These are phyloP conservation scores for Morone chrysops DNA, from an alignment of 2,113 vertebrate genomes.

Conservation along the genomic window DNA sequence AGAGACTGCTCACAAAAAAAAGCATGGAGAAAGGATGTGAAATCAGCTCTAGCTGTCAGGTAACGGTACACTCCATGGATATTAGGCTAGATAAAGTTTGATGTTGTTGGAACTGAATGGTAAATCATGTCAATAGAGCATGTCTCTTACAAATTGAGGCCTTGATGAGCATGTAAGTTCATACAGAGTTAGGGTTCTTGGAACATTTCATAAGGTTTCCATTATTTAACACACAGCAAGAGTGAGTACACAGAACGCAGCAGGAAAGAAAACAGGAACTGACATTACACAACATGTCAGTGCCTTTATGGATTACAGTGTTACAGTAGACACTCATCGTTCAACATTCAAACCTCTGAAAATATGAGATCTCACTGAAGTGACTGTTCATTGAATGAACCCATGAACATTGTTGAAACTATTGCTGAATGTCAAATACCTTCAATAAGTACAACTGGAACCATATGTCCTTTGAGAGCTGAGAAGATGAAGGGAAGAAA, in stretches of 20 bases:
- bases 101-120: neutral
- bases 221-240: neutral
- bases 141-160: slow-evolving; percentile 17
- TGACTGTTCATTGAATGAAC: slow-evolving; percentile 9
- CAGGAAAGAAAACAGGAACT: slow-evolving; percentile 15
- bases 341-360: slow-evolving; percentile 21
- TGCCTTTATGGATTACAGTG: slow-evolving; percentile 5
- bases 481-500: too few relatives aligned
- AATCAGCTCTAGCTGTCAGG: slow-evolving; percentile 23
- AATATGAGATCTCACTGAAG: slow-evolving; percentile 4
- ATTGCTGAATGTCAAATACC: slow-evolving; percentile 33
- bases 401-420: neutral
- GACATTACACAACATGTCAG: slow-evolving; percentile 7
- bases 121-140: slow-evolving; percentile 16
- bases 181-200: slow-evolving; percentile 7
- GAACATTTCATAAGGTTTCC: slow-evolving; percentile 21
- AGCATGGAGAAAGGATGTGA: slow-evolving; percentile 29
- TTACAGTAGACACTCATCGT: slow-evolving; percentile 16
- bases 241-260: neutral
- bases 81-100: slow-evolving; percentile 21
- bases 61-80: slow-evolving; percentile 28
- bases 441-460: slow-evolving; percentile 46
- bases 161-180: slow-evolving; percentile 15
- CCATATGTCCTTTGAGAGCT: slow-evolving; percentile 9
- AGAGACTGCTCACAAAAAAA: neutral